These are phyloP conservation scores for Drosophila robusta DNA, from an alignment of 2,888 invertebrate species.

Conservation along the genomic window DNA sequence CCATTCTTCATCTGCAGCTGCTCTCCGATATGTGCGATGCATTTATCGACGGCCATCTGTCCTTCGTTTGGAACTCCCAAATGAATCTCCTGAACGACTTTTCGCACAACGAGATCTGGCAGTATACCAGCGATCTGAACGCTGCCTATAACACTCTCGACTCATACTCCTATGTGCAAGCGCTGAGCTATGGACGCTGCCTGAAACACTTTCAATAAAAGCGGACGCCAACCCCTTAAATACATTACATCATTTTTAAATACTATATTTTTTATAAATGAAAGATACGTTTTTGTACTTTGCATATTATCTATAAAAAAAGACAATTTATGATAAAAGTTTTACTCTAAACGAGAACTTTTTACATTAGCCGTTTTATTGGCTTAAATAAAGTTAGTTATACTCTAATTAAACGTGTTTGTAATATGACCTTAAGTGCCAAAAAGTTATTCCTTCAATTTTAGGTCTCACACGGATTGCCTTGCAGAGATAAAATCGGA, in stretches of 20 bases:
- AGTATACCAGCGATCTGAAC: constrained; percentile 13
- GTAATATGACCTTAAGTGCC: too few relatives aligned
- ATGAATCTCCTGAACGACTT: constrained; percentile 43
- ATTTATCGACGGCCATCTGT: constrained; percentile 30
- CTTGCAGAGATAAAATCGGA: too few relatives aligned
- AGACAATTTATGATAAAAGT: too few relatives aligned
- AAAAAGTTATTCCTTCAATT: too few relatives aligned
- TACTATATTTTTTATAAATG: neutral
- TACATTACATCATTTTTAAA: neutral
- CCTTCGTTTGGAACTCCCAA: constrained; percentile 44
- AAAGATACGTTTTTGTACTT: neutral
- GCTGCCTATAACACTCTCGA: constrained; percentile 5
- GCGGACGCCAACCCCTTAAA: too few relatives aligned
- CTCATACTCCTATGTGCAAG: constrained; percentile 9
- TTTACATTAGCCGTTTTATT: too few relatives aligned
- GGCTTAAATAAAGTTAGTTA: too few relatives aligned
- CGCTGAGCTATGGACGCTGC: constrained; percentile 19
- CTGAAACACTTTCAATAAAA: constrained; percentile 30
- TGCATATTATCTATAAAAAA: too few relatives aligned
- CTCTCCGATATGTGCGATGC: constrained; percentile 37
- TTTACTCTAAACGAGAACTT: too few relatives aligned
- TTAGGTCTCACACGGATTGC: too few relatives aligned
- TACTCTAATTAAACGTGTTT: too few relatives aligned
- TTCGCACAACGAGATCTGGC: neutral
- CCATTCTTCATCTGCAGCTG: constrained; percentile 38